Base-by-base conservation (phyloP, 2,797 vertebrate genomes). In the Chaenodraco wilsoni region DNA sequence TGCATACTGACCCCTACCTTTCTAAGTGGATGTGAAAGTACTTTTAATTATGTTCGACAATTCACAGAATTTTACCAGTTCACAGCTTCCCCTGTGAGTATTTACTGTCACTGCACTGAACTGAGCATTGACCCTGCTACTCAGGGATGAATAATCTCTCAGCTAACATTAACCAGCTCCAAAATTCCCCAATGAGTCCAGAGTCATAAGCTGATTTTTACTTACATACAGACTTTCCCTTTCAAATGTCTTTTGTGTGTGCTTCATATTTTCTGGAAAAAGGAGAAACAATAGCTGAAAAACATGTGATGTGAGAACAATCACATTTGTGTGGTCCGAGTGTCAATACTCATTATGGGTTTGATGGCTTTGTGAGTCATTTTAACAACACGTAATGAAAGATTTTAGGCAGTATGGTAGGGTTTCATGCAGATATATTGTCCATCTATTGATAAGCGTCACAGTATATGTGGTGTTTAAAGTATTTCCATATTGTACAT, bases 21-120 rank as follows among this genome's bases (percentile, higher is more conserved):
- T 58, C 31, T 51, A 8, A 59, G 84, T 86, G 79, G 76, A 87
- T 84, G 83, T 88, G 87, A 90, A 89, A 87, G 81, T 87, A 72
- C 64, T 7, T 79, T 44, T 71, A 69, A 63, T 64, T 74, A 69
- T 79, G 69, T 85, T 80, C 79, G 79, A 87, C 84, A 86, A 55
- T 82, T 88, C 58, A 82, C 60, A 81, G 68, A 85, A 72, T 10
- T 67, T 19, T 72, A 49, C 27, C 58, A 81, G 68, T 78, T 46
- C 44, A 50, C 73, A 48, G 77, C 23, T 83, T 83, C 84, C 87
- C 81, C 76, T 37, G 1, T 59, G 4, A 80, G 46, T 23, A 27
- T 82, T 91, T 90, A 90, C 87, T 78, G 80, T 88, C 49, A 89
- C 43, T 1, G 3, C 33, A 57, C 62, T 60, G 46, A 48, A 72